Evolutionary conservation across 2,888 invertebrate genomes (phyloP), one percentile per base, ranked within the genome.

Genomic region (Drosophila ustulata): DNA sequence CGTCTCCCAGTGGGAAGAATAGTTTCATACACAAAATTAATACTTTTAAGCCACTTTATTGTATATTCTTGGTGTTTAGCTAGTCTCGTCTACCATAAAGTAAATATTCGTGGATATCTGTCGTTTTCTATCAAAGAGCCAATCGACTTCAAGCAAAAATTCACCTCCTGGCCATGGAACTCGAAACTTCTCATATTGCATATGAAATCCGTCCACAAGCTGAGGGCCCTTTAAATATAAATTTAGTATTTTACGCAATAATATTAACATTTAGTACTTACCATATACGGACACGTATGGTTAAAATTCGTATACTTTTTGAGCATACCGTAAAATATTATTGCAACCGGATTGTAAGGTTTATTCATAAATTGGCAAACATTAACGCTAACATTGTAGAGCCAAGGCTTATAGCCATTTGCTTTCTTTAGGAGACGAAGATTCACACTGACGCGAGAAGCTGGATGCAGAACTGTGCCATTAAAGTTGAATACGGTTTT

Each of bases 341-440:
- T 45, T 5, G 13, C 13, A 6, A 45, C 23, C 23, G 45, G 45
- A 45, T 45, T 45, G 4, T 45, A 23, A 37, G 37, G 37, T 11
- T 5, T 37, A 11, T 37, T 37, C n/a, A n/a, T 4, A 18, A 25
- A 45, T 25, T 45, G 25, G 13, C 25, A 45, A 11, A 45, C 11
- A 11, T 45, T 9, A 23, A 9, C 3, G 2, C 25, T 4, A 11
- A 23, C 13, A 18, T 43, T 45, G 25, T 8, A 45, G 25, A 45
- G 45, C 9, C 9, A 45, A 25, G 45, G 45, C 45, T 45, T 45
- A 45, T 23, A 45, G 3, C 45, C 45, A 25, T 3, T 45, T 25
- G 7, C 45, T 25, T 11, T 23, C 5, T 43, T 43, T 43, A 18
- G n/a, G 18, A 43, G 8, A 3, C 18, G 18, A 0, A 18, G 18